Conservation (phyloP, 2,113 vertebrate genomes). For the Promerops cafer region DNA sequence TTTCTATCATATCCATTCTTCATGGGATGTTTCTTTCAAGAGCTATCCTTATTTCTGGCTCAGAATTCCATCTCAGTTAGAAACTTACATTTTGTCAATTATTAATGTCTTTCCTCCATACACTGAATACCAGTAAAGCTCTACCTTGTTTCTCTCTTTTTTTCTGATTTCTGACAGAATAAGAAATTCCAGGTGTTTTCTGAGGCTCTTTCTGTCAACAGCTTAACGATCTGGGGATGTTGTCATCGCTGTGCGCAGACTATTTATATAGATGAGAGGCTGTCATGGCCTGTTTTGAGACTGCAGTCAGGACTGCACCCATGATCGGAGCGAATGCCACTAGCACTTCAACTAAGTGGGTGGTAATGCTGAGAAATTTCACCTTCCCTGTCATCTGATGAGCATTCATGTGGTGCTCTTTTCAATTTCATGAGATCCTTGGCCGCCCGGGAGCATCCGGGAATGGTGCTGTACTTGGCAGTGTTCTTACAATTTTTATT, state of each 20-base stretch:
- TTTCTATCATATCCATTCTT: neutral
- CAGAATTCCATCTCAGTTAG: neutral
- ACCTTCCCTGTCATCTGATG: neutral
- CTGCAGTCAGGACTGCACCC: neutral
- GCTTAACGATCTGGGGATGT: neutral
- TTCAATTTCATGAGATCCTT: neutral
- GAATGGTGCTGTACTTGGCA: neutral
- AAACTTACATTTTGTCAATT: neutral
- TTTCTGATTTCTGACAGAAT: neutral
- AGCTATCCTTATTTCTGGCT: neutral
- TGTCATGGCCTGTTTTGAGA: neutral
- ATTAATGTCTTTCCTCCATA: neutral
- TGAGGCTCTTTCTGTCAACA: neutral
- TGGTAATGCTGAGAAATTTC: neutral
- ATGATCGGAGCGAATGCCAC: neutral
- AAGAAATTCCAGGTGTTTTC: neutral
- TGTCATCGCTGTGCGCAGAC: neutral
- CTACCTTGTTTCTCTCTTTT: neutral
- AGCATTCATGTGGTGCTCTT: neutral
- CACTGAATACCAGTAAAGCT: neutral
- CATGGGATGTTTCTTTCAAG: neutral
- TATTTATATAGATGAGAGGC: neutral
- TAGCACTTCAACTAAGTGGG: neutral
- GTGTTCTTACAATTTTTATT: neutral
- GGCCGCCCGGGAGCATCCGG: accelerated